A percentile compares a stretch with the other conserved stretches of the same genome.
phyloP scores from a whole-genome alignment of 2,113 vertebrate genomes.

The Ellobius talpinus region DNA sequence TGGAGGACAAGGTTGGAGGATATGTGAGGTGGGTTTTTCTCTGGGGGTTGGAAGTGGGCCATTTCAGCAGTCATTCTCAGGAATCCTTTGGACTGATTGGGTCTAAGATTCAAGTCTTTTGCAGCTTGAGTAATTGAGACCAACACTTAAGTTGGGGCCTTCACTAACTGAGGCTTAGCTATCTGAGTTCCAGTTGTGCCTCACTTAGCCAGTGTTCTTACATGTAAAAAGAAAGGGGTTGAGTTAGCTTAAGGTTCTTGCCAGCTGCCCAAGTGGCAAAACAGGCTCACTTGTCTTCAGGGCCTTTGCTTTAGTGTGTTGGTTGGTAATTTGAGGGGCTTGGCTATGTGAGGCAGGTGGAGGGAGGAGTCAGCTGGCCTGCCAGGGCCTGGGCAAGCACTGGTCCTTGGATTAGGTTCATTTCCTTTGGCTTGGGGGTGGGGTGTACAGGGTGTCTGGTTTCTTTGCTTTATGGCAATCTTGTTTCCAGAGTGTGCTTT shows the following conservation, averaged over 20 bases:
- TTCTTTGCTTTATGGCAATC: conserved; percentile 72
- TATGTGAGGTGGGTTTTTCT: not conserved
- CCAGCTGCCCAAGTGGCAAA: conserved; percentile 68
- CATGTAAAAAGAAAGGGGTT: conserved; percentile 8
- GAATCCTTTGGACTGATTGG: not conserved
- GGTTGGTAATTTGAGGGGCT: conserved; percentile 75
- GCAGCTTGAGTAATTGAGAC: conserved; percentile 4
- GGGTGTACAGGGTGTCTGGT: conserved; percentile 72
- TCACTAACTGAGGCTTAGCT: not conserved
- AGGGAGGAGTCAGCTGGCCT: conserved; percentile 69
- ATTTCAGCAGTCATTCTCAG: conserved; percentile 13
- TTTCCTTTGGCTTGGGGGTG: conserved; percentile 73
- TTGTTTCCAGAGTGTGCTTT: conserved; percentile 68
- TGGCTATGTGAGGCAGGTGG: conserved; percentile 70
- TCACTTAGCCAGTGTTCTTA: not conserved
- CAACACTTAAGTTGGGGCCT: not conserved
- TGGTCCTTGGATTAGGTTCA: conserved; percentile 51
- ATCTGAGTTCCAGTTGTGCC: not conserved
- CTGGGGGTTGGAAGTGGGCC: not conserved
- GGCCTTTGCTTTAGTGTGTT: conserved; percentile 53
- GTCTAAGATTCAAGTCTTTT: not conserved
- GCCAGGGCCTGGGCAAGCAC: conserved; percentile 58
- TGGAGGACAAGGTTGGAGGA: not conserved
- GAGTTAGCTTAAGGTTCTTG: conserved; percentile 51
- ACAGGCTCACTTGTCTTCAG: conserved; percentile 68